These are phyloP conservation scores for Diplodus puntazzo DNA, from an alignment of 2,797 vertebrate genomes.

Conservation along the genomic window DNA sequence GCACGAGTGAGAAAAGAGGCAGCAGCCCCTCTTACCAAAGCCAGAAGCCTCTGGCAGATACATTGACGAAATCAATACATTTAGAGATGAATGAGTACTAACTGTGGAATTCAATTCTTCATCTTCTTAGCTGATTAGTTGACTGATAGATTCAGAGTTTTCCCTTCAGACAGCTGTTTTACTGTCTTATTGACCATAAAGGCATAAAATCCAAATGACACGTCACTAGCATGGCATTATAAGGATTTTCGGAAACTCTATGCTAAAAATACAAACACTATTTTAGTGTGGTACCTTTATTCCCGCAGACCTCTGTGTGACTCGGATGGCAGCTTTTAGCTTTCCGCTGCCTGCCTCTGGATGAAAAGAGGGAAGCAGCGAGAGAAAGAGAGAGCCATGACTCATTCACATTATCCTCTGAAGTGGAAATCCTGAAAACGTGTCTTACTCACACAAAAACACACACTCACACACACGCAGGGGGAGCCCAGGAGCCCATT, in stretches of 20 bases:
- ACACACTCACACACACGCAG: constrained; percentile 30
- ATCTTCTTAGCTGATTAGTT: neutral
- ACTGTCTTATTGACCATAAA: neutral
- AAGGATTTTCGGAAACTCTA: neutral
- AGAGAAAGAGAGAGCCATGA: constrained; percentile 63
- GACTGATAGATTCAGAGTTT: neutral
- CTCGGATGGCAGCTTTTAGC: constrained; percentile 61
- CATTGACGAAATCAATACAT: constrained; percentile 33
- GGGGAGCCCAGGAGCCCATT: constrained; percentile 67
- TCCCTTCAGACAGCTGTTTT: neutral
- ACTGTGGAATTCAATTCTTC: neutral
- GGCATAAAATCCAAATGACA: neutral
- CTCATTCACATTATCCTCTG: constrained; percentile 79
- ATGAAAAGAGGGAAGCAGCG: constrained; percentile 54
- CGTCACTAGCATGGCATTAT: neutral
- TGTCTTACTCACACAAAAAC: constrained; percentile 47
- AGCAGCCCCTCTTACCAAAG: constrained; percentile 2
- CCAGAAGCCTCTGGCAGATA: constrained; percentile 6
- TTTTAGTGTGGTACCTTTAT: constrained; percentile 47
- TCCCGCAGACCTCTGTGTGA: constrained; percentile 52
- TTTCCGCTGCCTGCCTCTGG: constrained; percentile 65
- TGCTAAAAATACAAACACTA: constrained; percentile 46
- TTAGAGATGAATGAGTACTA: neutral
- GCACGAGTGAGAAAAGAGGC: constrained; percentile 7
- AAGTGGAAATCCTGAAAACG: constrained; percentile 80